phyloP scores from a whole-genome alignment of 2,888 invertebrate genomes.

The Prosopocoilus inquinatus region DNA sequence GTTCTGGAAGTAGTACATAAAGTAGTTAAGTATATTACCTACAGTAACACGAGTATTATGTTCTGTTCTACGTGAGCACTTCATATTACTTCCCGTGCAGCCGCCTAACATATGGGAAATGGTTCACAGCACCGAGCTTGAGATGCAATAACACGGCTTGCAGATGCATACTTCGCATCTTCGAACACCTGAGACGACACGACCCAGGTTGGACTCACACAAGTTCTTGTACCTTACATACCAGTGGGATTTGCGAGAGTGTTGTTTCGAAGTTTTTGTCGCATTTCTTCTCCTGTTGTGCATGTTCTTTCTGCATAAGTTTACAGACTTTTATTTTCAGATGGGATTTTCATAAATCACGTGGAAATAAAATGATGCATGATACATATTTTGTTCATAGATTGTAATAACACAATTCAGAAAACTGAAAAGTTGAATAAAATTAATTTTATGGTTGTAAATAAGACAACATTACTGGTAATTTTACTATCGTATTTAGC shows the following conservation, averaged over 20 bases:
- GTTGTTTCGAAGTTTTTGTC: neutral
- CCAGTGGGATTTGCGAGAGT: too few relatives aligned
- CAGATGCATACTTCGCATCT: neutral
- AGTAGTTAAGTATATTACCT: neutral
- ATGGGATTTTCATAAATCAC: too few relatives aligned
- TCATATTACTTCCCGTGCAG: slow-evolving; percentile 1
- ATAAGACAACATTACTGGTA: too few relatives aligned
- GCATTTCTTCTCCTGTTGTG: neutral
- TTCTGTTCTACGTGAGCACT: neutral
- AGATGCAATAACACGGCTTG: slow-evolving; percentile 1
- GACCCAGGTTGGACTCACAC: neutral
- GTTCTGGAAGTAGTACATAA: neutral
- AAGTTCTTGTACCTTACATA: neutral
- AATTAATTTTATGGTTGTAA: too few relatives aligned
- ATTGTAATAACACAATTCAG: too few relatives aligned
- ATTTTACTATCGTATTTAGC: too few relatives aligned
- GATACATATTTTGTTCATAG: too few relatives aligned
- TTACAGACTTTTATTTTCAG: too few relatives aligned
- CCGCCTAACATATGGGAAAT: slow-evolving; percentile 4
- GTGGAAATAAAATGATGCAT: too few relatives aligned
- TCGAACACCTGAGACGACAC: neutral
- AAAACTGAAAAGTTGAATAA: too few relatives aligned
- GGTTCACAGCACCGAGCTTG: neutral
- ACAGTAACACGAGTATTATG: neutral
- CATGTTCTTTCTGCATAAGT: too few relatives aligned